Percentiles rank a stretch among this genome's conserved stretches.
phyloP scores from a whole-genome alignment of 2,797 vertebrate species.

The Cyclura pinguis region DNA sequence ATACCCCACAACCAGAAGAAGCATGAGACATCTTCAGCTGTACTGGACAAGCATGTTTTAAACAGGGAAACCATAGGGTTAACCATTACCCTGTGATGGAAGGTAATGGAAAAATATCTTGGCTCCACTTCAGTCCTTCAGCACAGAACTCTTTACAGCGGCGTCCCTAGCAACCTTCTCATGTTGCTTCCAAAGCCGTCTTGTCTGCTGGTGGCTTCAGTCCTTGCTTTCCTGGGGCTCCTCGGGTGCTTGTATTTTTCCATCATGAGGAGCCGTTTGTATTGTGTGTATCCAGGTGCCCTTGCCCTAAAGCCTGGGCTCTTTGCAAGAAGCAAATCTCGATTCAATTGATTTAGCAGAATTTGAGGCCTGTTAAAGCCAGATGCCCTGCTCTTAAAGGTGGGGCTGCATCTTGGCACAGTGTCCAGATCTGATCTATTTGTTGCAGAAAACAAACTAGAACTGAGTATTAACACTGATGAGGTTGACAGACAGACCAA shows the following conservation, averaged over 20 bases:
- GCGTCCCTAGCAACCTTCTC: background rate
- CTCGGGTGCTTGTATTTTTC: constrained; percentile 30
- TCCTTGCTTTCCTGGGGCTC: background rate
- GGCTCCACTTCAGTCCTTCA: background rate
- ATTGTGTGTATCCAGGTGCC: constrained; percentile 30
- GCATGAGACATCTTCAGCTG: too few relatives aligned
- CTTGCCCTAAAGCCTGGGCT: background rate
- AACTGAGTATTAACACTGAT: background rate
- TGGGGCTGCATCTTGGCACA: background rate
- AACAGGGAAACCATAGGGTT: background rate
- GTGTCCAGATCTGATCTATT: background rate
- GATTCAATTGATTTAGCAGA: constrained; percentile 36
- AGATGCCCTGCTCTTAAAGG: background rate
- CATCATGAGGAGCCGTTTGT: constrained; percentile 7
- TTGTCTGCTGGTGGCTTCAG: too few relatives aligned
- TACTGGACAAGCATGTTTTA: background rate
- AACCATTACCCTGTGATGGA: background rate
- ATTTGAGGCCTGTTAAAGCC: background rate
- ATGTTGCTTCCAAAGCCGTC: background rate
- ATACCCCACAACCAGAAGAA: too few relatives aligned
- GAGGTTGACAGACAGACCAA: background rate
- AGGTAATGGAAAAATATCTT: constrained; percentile 13
- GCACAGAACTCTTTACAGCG: background rate
- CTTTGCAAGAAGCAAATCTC: background rate
- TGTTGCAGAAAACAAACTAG: background rate